These are phyloP conservation scores for Xestobium rufovillosum DNA, from an alignment of 2,888 invertebrate genomes.

Conservation along the genomic window DNA sequence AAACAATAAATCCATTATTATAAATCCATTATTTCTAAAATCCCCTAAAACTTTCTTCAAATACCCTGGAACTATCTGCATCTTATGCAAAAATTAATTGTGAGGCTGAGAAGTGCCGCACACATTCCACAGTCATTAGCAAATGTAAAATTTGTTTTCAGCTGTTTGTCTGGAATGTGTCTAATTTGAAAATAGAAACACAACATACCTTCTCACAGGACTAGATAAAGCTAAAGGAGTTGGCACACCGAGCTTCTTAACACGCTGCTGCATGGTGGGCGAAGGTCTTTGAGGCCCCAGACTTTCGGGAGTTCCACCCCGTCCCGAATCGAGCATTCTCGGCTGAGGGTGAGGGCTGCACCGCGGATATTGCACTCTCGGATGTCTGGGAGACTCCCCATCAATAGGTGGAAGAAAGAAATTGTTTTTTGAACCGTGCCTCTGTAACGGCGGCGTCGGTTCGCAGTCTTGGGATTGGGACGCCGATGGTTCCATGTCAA, in stretches of 20 bases:
- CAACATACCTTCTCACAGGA: constrained; percentile 78
- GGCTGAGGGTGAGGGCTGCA: constrained; percentile 76
- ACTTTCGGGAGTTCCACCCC: constrained; percentile 38
- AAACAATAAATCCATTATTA: no score
- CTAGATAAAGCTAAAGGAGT: constrained; percentile 82
- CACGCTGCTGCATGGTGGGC: constrained; percentile 84
- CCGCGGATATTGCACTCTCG: constrained; percentile 54
- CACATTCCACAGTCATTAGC: no score
- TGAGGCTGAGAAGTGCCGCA: no score
- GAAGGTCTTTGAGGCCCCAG: constrained; percentile 53
- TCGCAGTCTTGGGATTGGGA: constrained; percentile 90
- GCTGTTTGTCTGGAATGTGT: no score
- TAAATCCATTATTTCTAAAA: no score
- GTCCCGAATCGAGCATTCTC: constrained; percentile 54
- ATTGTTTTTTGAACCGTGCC: constrained; percentile 80
- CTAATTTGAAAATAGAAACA: no score
- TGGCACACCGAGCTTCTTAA: constrained; percentile 82
- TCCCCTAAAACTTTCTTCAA: no score
- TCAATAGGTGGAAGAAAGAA: constrained; percentile 73
- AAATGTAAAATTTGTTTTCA: no score
- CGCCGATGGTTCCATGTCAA: constrained; percentile 82
- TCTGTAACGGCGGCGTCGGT: constrained; percentile 78
- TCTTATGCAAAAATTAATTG: no score
- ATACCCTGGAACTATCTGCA: no score
- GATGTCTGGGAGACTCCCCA: constrained; percentile 49